Conservation (phyloP, 2,888 invertebrate genomes). For the Steinernema carpocapsae region DNA sequence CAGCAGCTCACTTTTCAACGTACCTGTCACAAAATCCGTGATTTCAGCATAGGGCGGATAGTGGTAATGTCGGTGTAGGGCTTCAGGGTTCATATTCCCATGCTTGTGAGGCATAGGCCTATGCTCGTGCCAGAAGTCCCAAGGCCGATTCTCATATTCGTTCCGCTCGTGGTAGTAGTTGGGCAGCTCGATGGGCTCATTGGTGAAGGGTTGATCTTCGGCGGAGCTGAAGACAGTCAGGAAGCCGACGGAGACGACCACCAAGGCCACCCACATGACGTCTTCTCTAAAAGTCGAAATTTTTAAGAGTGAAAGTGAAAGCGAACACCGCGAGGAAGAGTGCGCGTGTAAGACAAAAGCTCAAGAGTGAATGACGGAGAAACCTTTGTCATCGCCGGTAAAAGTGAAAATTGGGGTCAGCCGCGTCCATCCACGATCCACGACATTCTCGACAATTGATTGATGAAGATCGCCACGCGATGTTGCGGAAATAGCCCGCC, state of each 20-base stretch:
- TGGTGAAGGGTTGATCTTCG: conserved; percentile 20
- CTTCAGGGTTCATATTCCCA: conserved; percentile 16
- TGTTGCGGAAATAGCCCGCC: conserved; percentile 29
- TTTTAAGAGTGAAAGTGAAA: conserved; percentile 19
- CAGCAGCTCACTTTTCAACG: too few relatives aligned
- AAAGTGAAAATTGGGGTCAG: conserved; percentile 34
- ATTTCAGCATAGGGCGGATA: conserved; percentile 34
- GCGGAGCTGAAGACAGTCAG: not conserved
- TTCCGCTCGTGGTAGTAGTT: conserved; percentile 36
- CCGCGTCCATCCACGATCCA: not conserved
- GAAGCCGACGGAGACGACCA: conserved; percentile 2
- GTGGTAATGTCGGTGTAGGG: conserved; percentile 37
- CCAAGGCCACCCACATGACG: conserved; percentile 28
- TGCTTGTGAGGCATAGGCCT: conserved; percentile 38
- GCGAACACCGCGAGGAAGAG: not conserved
- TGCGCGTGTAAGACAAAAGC: conserved; percentile 6
- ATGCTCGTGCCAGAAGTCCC: conserved; percentile 40
- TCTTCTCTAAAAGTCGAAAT: conserved; percentile 15
- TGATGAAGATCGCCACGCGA: conserved; percentile 25
- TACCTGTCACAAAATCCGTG: conserved; percentile 37
- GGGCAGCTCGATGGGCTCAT: conserved; percentile 36
- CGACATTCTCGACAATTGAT: conserved; percentile 20
- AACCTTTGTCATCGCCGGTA: conserved; percentile 34
- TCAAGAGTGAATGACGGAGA: conserved; percentile 16
- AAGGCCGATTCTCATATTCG: conserved; percentile 35